Evolutionary conservation across 2,797 vertebrate species (phyloP).

Genomic region (Cynopterus sphinx): DNA sequence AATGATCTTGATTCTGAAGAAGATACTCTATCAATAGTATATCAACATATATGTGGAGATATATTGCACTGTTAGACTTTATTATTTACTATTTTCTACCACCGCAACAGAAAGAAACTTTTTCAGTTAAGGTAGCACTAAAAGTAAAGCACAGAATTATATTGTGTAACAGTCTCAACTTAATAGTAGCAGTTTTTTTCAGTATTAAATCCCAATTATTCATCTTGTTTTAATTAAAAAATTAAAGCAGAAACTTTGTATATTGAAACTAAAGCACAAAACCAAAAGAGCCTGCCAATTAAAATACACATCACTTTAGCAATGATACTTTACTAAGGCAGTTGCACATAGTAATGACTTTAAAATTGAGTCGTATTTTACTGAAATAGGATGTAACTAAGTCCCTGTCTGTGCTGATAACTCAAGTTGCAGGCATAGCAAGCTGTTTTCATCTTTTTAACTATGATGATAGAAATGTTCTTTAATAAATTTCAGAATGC

Average conservation of each 20-base stretch:
- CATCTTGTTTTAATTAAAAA: slow-evolving; percentile 7
- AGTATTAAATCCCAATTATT: not conserved
- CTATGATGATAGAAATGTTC: not conserved
- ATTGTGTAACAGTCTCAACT: not conserved
- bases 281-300: not conserved
- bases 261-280: not conserved
- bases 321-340: not conserved
- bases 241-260: not conserved
- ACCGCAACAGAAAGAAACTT: not conserved
- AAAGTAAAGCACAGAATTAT: not conserved
- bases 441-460: not conserved
- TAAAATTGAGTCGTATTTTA: slow-evolving; percentile 6
- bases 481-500: slow-evolving; percentile 6
- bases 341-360: not conserved
- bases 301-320: not conserved
- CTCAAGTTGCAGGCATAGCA: not conserved
- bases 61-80: not conserved
- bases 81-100: not conserved
- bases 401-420: not conserved
- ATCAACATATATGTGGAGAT: not conserved
- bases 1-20: not conserved
- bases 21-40: not conserved
- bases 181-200: not conserved
- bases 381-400: not conserved
- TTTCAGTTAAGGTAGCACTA: not conserved